These are phyloP conservation scores for Panthera uncia DNA, from an alignment of 2,113 vertebrate genomes.

Conservation along the genomic window DNA sequence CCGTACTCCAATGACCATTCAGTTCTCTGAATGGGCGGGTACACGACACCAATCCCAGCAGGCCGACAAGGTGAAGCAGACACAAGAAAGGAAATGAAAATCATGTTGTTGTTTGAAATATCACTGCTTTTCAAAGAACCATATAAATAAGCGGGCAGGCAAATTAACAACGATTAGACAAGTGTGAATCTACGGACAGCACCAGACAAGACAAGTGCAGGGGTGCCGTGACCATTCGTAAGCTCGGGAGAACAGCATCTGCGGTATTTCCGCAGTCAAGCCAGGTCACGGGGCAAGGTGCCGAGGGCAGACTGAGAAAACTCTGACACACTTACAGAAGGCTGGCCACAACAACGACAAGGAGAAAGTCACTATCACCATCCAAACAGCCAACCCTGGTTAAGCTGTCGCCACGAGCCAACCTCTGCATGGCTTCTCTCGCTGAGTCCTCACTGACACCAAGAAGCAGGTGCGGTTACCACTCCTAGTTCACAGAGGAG, in stretches of 20 bases:
- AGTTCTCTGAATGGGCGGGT: background rate
- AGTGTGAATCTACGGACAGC: background rate
- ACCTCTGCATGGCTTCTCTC: background rate
- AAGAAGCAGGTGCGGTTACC: background rate
- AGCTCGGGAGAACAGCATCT: background rate
- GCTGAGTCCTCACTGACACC: background rate
- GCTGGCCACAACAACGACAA: background rate
- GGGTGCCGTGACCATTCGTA: too few species aligned
- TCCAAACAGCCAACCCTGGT: background rate
- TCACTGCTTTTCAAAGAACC: background rate
- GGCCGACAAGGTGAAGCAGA: background rate
- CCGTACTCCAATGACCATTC: background rate
- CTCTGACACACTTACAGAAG: background rate
- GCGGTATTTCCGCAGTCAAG: background rate
- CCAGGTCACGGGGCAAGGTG: background rate
- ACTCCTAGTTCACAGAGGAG: background rate
- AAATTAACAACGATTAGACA: background rate
- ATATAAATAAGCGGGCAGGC: background rate
- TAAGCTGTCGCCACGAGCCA: rapidly evolving
- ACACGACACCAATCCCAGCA: background rate
- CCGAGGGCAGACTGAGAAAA: background rate
- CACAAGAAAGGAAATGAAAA: background rate
- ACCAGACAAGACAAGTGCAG: background rate
- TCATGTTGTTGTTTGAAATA: background rate
- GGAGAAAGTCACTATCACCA: too few species aligned